Evolutionary conservation across 92 coral and sea anemone genomes (phyloP).

Genomic region (Metridium senile): DNA sequence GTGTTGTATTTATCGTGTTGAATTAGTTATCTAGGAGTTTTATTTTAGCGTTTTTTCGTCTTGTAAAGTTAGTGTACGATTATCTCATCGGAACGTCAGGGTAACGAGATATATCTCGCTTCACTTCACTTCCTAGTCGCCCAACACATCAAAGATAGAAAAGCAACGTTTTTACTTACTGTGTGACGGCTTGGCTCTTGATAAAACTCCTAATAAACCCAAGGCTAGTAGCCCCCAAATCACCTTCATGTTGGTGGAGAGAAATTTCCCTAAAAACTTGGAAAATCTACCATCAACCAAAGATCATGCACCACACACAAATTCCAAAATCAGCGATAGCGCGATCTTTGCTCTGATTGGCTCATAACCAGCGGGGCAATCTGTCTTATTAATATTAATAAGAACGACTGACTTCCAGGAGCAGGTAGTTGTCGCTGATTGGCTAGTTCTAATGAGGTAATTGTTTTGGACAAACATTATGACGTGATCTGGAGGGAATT

Average conservation of each 20-base stretch:
- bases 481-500: slow-evolving; percentile 66
- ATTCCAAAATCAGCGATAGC: slow-evolving; percentile 71
- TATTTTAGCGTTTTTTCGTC: neutral
- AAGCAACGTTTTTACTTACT: slow-evolving; percentile 50
- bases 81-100: slow-evolving; percentile 31
- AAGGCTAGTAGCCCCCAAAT: slow-evolving; percentile 64
- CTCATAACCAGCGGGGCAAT: slow-evolving; percentile 39
- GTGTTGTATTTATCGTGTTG: neutral
- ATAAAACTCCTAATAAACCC: slow-evolving; percentile 66
- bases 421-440: slow-evolving; percentile 75
- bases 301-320: slow-evolving; percentile 51
- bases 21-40: neutral
- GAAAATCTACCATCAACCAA: slow-evolving; percentile 73
- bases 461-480: slow-evolving; percentile 56
- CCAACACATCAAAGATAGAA: neutral
- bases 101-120: slow-evolving; percentile 14
- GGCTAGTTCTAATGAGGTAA: slow-evolving; percentile 82
- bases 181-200: slow-evolving; percentile 61
- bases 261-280: slow-evolving; percentile 58
- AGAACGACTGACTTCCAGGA: slow-evolving; percentile 34
- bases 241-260: slow-evolving; percentile 65
- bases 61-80: neutral
- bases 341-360: slow-evolving; percentile 80
- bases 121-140: slow-evolving; percentile 24
- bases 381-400: slow-evolving; percentile 77